Evolutionary conservation across 1,140 invertebrate species (phyloP).

Genomic region (Atopsyche davidsoni): DNA sequence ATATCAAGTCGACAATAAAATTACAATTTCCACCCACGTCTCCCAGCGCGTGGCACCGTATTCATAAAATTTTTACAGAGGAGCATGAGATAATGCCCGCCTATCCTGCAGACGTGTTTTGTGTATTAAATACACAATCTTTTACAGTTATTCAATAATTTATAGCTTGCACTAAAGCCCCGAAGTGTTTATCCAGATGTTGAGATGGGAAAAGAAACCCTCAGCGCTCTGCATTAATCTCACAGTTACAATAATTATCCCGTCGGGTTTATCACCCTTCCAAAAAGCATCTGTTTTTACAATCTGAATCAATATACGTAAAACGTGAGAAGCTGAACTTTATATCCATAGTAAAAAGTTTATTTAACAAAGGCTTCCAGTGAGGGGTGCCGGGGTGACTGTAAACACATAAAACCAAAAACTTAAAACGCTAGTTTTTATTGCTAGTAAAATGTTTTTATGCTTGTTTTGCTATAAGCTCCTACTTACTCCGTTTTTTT

Average conservation of each 20-base stretch:
- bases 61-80: too few relatives aligned
- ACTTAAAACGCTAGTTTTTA: slow-evolving; percentile 11
- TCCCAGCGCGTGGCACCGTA: too few relatives aligned
- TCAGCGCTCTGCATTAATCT: slow-evolving; percentile 11
- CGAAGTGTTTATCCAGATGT: slow-evolving; percentile 13
- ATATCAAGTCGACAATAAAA: too few relatives aligned
- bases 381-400: background rate
- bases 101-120: too few relatives aligned
- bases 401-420: slow-evolving; percentile 1
- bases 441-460: slow-evolving; percentile 12
- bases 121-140: too few relatives aligned
- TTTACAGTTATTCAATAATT: too few relatives aligned
- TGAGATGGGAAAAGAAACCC: background rate
- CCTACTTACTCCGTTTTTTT: too few relatives aligned
- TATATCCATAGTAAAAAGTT: slow-evolving; percentile 8
- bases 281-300: slow-evolving; percentile 26
- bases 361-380: slow-evolving; percentile 4
- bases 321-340: slow-evolving; percentile 2
- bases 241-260: slow-evolving; percentile 20
- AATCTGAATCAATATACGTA: slow-evolving; percentile 26
- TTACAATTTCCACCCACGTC: too few relatives aligned
- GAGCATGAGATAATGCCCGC: too few relatives aligned
- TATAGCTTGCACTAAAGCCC: too few relatives aligned
- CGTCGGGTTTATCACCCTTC: slow-evolving; percentile 15
- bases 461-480: too few relatives aligned